Base-by-base conservation (phyloP, 2,797 vertebrate species). In the Poecilia wingei region DNA sequence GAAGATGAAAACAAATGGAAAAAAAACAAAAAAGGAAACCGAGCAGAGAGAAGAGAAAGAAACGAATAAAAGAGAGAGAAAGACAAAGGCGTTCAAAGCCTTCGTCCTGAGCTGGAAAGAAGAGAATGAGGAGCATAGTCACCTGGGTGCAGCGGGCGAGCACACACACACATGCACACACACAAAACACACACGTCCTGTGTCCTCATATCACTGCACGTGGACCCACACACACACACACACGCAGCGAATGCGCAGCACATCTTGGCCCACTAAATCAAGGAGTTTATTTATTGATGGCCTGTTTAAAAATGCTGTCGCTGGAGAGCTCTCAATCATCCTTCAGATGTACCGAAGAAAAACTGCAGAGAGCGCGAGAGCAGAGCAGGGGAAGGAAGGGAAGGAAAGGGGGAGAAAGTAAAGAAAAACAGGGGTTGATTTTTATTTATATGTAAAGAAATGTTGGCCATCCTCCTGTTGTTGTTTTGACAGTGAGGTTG, bases 231-330 rank as follows among this genome's bases (percentile, higher is more conserved):
- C 7, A 9, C 4, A 0, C 28, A 75, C 66, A 20, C 74, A 68
- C 79, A 72, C 53, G 55, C 51, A 13, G 68, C 25, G 74, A 53
- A 71, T 55, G 51, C 36, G 55, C 74, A 9, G 76, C 46, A 64
- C 64, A 74, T 73, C 64, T 71, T 59, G 2, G 64, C 68, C 20
- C 78, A 73, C 82, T 71, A 79, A 88, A 89, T 85, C 79, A n/a
- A 87, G 71, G 33, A 2, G 1, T 84, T 93, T 88, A 93, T 86
- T 92, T 91, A 93, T 92, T 90, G 86, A 92, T 90, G 89, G 18
- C 81, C 78, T 82, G 79, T 91, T 92, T 87, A 80, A 87, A 91
- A 86, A 86, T 79, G 83, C 86, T 84, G 82, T 84, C 71, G 39
- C 64, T 49, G 83, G 83, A 88, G 85, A 85, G 86, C 79, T 84